Evolutionary conservation across 2,113 vertebrate species (phyloP).

Genomic region (Sialia sialis): DNA sequence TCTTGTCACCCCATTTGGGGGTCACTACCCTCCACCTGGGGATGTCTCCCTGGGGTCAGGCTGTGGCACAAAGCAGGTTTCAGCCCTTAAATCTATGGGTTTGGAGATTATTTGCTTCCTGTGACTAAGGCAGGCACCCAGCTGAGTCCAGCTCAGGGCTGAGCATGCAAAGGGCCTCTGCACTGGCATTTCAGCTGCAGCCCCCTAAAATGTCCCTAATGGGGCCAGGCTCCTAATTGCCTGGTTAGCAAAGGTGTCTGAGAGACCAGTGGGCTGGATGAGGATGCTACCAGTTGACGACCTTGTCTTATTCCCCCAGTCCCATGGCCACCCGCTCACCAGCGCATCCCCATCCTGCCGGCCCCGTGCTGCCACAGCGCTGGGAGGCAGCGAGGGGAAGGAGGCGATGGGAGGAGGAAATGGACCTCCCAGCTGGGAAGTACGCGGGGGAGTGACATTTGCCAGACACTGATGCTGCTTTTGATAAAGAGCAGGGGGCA

Average conservation of each 20-base stretch:
- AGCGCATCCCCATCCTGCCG: rapidly evolving
- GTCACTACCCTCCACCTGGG: background rate
- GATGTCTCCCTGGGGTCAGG: background rate
- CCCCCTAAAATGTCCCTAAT: background rate
- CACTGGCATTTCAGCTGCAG: background rate
- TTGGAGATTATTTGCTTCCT: background rate
- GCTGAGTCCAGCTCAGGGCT: background rate
- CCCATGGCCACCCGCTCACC: rapidly evolving
- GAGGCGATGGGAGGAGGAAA: background rate
- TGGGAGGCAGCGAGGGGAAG: background rate
- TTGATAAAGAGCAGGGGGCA: slow-evolving; percentile 15
- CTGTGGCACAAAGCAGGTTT: background rate
- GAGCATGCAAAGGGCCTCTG: background rate
- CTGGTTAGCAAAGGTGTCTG: background rate
- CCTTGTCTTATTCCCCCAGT: background rate
- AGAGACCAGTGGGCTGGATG: background rate
- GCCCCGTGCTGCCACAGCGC: background rate
- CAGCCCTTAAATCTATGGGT: background rate
- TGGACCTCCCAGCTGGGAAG: slow-evolving; percentile 11
- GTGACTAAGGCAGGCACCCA: rapidly evolving
- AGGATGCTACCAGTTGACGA: rapidly evolving
- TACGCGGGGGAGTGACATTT: background rate
- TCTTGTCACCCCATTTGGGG: background rate
- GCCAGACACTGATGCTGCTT: slow-evolving; percentile 30
- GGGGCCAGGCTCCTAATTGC: background rate